These are phyloP conservation scores for Oxytorus armatus DNA, from an alignment of 2,888 invertebrate species.

Conservation along the genomic window DNA sequence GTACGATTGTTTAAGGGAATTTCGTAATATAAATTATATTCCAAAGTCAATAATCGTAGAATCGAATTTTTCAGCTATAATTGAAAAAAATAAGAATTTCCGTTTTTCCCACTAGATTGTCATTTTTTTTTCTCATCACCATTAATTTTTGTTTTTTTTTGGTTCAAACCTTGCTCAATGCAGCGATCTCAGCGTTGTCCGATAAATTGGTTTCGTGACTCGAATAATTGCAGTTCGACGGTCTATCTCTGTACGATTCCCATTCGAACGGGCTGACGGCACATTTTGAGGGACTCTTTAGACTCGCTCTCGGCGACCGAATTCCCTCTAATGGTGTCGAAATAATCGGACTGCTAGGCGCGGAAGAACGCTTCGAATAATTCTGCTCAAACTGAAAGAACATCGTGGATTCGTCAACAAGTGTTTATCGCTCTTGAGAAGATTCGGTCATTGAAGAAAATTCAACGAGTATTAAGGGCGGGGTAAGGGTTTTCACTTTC, in stretches of 20 bases:
- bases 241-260: constrained; percentile 75
- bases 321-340: constrained; percentile 72
- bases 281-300: constrained; percentile 73
- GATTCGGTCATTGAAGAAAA: too few species aligned
- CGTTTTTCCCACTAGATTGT: too few species aligned
- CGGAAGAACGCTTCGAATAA: constrained; percentile 75
- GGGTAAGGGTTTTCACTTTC: too few species aligned
- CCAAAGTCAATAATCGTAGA: too few species aligned
- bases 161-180: constrained; percentile 76
- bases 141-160: too few species aligned
- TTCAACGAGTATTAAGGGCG: too few species aligned
- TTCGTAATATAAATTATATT: too few species aligned
- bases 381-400: constrained; percentile 79
- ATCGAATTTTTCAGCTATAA: too few species aligned
- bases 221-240: constrained; percentile 59
- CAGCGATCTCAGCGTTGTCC: constrained; percentile 71
- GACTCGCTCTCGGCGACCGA: constrained; percentile 71
- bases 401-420: constrained; percentile 7
- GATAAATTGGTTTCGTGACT: constrained; percentile 44
- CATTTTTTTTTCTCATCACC: too few species aligned
- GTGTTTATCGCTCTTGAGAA: not conserved
- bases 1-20: too few species aligned
- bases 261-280: constrained; percentile 74
- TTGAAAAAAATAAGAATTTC: too few species aligned
- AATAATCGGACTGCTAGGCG: constrained; percentile 78